Conservation (phyloP, 2,797 vertebrate genomes). For the Semaprochilodus insignis region DNA sequence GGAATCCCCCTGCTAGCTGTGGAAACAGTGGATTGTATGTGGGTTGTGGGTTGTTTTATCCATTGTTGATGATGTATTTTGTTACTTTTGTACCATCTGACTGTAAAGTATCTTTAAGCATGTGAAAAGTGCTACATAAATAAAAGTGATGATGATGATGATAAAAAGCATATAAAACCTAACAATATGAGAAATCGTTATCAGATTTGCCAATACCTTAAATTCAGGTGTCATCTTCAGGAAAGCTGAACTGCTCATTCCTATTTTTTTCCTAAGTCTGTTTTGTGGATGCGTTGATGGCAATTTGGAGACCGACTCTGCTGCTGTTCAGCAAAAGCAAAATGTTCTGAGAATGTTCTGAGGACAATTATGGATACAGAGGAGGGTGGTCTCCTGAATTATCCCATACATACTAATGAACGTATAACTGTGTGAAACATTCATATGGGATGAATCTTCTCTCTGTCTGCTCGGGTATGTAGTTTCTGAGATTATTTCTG, state of each 20-base stretch:
- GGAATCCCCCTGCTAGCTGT: too few species aligned
- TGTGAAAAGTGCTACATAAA: too few species aligned
- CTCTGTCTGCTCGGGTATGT: not conserved
- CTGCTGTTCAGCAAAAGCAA: not conserved
- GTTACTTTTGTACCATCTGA: too few species aligned
- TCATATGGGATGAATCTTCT: not conserved
- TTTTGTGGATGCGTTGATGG: not conserved
- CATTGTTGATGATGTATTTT: too few species aligned
- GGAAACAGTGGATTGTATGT: too few species aligned
- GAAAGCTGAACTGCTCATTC: not conserved
- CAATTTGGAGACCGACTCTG: not conserved
- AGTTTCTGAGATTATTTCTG: not conserved
- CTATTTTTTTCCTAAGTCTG: not conserved
- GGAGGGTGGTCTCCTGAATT: not conserved
- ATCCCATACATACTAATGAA: slow-evolving; percentile 15
- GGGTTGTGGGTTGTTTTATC: too few species aligned
- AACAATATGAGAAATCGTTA: not conserved
- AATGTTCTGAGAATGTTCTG: not conserved
- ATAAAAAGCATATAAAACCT: too few species aligned
- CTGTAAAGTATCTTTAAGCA: too few species aligned
- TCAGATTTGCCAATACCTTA: not conserved
- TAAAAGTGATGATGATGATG: too few species aligned
- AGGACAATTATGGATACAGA: not conserved
- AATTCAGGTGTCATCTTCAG: not conserved
- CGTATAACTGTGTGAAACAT: slow-evolving; percentile 17